Conservation (phyloP, 2,113 vertebrate genomes). For the Heteronetta atricapilla region DNA sequence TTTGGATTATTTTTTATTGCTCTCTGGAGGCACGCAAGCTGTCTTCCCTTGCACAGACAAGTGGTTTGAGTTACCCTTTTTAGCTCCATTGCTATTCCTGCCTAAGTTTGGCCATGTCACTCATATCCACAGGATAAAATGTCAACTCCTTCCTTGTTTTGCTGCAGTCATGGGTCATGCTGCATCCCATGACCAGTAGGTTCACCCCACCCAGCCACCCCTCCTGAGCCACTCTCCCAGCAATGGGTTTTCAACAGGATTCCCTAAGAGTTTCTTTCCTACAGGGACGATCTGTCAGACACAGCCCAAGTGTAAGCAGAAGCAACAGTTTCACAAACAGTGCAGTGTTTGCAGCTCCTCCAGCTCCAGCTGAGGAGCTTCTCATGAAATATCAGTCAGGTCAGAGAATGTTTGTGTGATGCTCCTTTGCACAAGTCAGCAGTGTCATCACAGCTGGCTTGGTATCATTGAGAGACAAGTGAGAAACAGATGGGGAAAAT, state of each 20-base stretch:
- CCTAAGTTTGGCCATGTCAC: neutral
- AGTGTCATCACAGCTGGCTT: neutral
- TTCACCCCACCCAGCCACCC: neutral
- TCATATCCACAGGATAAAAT: neutral
- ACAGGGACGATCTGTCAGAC: neutral
- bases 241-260: neutral
- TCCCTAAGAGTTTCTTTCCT: neutral
- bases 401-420: neutral
- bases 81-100: neutral
- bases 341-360: neutral
- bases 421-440: neutral
- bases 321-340: neutral
- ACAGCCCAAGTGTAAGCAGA: neutral
- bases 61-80: neutral
- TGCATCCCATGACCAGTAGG: neutral
- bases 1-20: neutral
- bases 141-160: neutral
- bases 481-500: neutral
- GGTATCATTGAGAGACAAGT: neutral
- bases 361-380: neutral
- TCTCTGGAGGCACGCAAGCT: neutral
- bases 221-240: rapidly evolving
- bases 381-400: neutral
- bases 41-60: neutral
- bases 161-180: neutral